Evolutionary conservation across 2,113 vertebrate genomes (phyloP).

Genomic region (Mandrillus leucophaeus): DNA sequence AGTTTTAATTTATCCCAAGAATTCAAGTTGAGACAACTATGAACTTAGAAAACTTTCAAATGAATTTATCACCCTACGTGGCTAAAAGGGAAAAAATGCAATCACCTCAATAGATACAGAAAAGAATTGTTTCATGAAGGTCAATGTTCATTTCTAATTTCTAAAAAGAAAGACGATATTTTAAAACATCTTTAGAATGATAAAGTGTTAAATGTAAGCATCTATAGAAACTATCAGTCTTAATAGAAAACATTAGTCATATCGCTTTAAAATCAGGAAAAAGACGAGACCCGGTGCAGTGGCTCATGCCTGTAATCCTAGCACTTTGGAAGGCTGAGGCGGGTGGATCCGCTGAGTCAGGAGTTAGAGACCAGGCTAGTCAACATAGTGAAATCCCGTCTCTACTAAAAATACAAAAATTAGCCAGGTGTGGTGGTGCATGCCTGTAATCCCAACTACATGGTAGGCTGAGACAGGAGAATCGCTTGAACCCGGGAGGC

Average conservation of each 20-base stretch:
- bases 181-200: background rate
- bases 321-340: too few relatives aligned
- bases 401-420: too few relatives aligned
- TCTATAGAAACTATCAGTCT: background rate
- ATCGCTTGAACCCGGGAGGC: too few relatives aligned
- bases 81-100: background rate
- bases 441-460: too few relatives aligned
- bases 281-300: too few relatives aligned
- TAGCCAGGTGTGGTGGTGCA: too few relatives aligned
- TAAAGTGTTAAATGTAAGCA: background rate
- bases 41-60: background rate
- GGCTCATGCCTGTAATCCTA: too few relatives aligned
- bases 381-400: too few relatives aligned
- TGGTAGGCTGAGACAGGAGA: too few relatives aligned
- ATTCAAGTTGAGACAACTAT: background rate
- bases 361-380: too few relatives aligned
- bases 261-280: background rate
- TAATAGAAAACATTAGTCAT: background rate
- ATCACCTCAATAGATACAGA: background rate
- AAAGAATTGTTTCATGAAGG: background rate
- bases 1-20: background rate
- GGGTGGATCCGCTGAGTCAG: too few relatives aligned
- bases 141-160: background rate
- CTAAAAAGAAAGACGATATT: background rate
- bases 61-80: background rate